Conservation (phyloP, 2,888 invertebrate genomes). For the Chironomus tentans region DNA sequence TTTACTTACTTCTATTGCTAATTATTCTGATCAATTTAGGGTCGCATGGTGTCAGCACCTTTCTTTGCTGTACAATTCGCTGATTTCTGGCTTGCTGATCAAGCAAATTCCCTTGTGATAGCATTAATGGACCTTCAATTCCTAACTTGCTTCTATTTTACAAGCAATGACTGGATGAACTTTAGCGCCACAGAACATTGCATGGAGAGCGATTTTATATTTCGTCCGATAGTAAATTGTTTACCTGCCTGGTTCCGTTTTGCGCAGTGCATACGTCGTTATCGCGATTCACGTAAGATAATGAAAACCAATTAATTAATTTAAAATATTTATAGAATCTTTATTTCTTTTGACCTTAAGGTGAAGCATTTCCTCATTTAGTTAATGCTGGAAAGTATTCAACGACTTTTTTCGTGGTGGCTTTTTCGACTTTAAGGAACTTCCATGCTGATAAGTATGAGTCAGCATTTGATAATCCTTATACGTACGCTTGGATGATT, state of each 20-base stretch:
- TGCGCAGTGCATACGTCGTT: slow-evolving; percentile 92
- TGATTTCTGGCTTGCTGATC: slow-evolving; percentile 98
- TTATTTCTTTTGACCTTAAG: slow-evolving; percentile 36
- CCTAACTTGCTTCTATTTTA: slow-evolving; percentile 82
- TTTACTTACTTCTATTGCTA: neutral
- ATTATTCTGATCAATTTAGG: slow-evolving; percentile 45
- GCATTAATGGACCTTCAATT: slow-evolving; percentile 92
- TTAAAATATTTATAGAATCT: neutral
- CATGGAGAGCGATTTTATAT: slow-evolving; percentile 60
- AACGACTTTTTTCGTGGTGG: slow-evolving; percentile 90
- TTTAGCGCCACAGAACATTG: slow-evolving; percentile 57
- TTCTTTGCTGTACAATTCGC: slow-evolving; percentile 92
- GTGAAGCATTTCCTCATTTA: slow-evolving; percentile 87
- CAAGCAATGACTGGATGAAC: slow-evolving; percentile 62
- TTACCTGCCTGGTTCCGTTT: slow-evolving; percentile 97
- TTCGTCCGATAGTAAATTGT: slow-evolving; percentile 78
- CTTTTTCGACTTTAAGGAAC: slow-evolving; percentile 65
- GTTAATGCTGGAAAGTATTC: slow-evolving; percentile 98
- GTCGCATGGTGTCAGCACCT: slow-evolving; percentile 78
- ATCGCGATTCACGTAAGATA: slow-evolving; percentile 62
- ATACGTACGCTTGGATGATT: slow-evolving; percentile 81
- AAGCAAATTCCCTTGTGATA: slow-evolving; percentile 84
- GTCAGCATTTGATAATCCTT: slow-evolving; percentile 65
- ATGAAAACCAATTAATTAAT: neutral
- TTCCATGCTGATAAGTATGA: slow-evolving; percentile 55